A percentile compares a stretch with the other conserved stretches of the same genome.
These are phyloP conservation scores for Biston stratarius DNA, from an alignment of 2,888 invertebrate species.

Conservation along the genomic window DNA sequence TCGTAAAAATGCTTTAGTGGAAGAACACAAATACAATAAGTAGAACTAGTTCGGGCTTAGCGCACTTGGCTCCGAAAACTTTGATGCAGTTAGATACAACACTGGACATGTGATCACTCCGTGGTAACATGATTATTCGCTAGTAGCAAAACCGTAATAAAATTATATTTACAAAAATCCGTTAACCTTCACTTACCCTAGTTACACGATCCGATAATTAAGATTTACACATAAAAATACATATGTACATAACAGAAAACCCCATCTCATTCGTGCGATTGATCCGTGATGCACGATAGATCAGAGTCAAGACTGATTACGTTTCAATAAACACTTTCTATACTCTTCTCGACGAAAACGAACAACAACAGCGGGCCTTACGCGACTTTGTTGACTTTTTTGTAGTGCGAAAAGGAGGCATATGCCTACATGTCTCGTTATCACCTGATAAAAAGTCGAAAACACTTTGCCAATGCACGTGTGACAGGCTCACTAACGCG, in stretches of 20 bases:
- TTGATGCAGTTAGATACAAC: conserved; percentile 46
- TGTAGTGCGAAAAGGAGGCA: neutral
- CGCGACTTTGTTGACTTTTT: neutral
- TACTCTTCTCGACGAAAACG: conserved; percentile 24
- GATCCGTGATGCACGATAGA: conserved; percentile 40
- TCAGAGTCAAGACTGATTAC: conserved; percentile 16
- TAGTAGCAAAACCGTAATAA: conserved; percentile 63
- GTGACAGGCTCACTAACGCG: conserved; percentile 40
- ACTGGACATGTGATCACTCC: conserved; percentile 56
- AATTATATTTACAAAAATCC: conserved; percentile 80
- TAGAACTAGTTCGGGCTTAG: conserved; percentile 26
- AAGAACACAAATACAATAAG: conserved; percentile 41
- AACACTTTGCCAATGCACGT: conserved; percentile 32
- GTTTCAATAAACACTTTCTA: conserved; percentile 33
- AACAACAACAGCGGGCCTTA: neutral
- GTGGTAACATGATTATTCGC: conserved; percentile 71
- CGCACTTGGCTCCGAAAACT: conserved; percentile 13
- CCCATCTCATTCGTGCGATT: conserved; percentile 58
- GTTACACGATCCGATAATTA: conserved; percentile 60
- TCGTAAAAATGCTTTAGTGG: conserved; percentile 37
- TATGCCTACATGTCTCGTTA: neutral
- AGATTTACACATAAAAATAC: conserved; percentile 56
- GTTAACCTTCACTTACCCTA: conserved; percentile 63
- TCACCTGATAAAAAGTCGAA: neutral
- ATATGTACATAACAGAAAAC: conserved; percentile 65